phyloP scores from a whole-genome alignment of 1,140 invertebrate genomes.

The Heliconius congener region DNA sequence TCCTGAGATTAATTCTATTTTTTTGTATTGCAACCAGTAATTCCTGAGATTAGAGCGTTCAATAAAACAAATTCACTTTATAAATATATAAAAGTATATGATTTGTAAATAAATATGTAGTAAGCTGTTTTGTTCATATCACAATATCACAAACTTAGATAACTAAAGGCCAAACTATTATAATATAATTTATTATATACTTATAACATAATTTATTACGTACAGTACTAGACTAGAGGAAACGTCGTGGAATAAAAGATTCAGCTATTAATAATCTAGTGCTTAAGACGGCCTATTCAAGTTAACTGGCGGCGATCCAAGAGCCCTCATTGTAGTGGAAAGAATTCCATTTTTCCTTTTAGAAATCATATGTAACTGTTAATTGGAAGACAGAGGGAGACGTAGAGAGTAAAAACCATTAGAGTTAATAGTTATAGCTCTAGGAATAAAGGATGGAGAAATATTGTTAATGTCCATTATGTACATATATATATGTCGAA shows the following conservation, averaged over 20 bases:
- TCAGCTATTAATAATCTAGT: conserved; percentile 11
- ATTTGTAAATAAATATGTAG: too few species aligned
- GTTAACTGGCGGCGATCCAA: neutral
- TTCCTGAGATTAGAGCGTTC: too few species aligned
- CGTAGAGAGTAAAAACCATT: too few species aligned
- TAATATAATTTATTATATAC: neutral
- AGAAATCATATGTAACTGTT: neutral
- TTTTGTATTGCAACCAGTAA: too few species aligned
- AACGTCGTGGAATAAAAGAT: conserved; percentile 2
- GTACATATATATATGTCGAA: too few species aligned
- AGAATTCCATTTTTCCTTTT: neutral
- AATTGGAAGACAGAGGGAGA: neutral
- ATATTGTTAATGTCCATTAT: too few species aligned
- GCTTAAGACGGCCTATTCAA: neutral
- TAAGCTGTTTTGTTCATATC: too few species aligned
- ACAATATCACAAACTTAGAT: neutral
- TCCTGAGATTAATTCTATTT: too few species aligned
- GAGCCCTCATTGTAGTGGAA: neutral
- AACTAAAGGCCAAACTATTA: neutral
- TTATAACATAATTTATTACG: neutral
- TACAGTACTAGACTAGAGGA: neutral
- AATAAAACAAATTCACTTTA: too few species aligned
- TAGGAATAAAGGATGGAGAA: too few species aligned
- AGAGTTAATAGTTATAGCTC: too few species aligned
- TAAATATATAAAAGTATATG: too few species aligned